Percentiles rank a stretch among this genome's conserved stretches.
Evolutionary conservation across 2,888 invertebrate genomes (phyloP).

Genomic region (Belgica antarctica): DNA sequence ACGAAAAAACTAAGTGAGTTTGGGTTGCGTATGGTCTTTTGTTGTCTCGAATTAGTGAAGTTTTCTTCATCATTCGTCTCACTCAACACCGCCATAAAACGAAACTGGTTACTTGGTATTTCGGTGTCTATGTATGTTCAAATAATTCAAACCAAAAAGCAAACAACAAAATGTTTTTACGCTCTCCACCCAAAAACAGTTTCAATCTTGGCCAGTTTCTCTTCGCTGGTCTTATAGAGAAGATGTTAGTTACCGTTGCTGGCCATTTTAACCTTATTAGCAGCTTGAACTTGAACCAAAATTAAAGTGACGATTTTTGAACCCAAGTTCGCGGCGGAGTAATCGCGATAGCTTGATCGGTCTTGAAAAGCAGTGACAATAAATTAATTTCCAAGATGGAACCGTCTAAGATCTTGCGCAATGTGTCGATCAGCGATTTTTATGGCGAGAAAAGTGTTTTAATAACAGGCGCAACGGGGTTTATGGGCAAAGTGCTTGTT

Average conservation of each 20-base stretch:
- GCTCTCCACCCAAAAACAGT: background rate
- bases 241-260: slow-evolving; percentile 17
- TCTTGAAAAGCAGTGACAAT: no score
- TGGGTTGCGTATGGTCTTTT: no score
- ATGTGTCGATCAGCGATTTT: slow-evolving; percentile 25
- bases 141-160: background rate
- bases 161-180: background rate
- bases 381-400: no score
- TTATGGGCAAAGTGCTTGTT: slow-evolving; percentile 79
- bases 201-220: slow-evolving; percentile 4
- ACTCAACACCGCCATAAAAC: background rate
- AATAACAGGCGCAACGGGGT: slow-evolving; percentile 33
- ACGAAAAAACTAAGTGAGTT: no score
- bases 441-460: slow-evolving; percentile 29
- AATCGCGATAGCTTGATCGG: no score
- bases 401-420: background rate
- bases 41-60: no score
- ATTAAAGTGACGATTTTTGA: background rate
- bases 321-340: no score
- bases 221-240: background rate
- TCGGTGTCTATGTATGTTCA: background rate
- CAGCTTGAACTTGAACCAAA: background rate
- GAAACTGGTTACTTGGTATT: background rate
- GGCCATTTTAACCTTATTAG: background rate
- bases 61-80: no score